Base-by-base conservation (phyloP, 2,797 vertebrate species). In the Discoglossus pictus region DNA sequence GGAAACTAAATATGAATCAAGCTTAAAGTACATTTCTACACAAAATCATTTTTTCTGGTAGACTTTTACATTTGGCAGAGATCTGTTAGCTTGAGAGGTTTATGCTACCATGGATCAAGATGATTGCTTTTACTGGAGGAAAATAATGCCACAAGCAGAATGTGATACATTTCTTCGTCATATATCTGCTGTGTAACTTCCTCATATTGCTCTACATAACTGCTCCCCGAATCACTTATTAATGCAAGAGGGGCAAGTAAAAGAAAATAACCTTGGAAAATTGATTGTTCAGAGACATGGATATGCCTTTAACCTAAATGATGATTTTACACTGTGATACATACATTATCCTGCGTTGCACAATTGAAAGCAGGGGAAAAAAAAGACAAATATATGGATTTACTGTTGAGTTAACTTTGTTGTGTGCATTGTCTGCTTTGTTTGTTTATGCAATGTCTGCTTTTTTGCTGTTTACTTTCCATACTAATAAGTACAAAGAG, bases 61-160 rank as follows among this genome's bases (percentile, higher is more conserved):
- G n/a, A 21, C 9, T 21, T 47, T 47, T 47, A 21, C 16, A 6
- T 47, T 47, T 47, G 20, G 11, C 20, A 9, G 8, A 21, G 20
- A 21, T 21, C 27, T 31, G 13, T 6, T 12, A 27, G 21, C 12
- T 13, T 25, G 23, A 27, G 23, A 13, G 46, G 46, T 50, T 50
- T 50, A 47, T 47, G 44, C 4, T 21, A 47, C 17, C 44, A 13
- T 47, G 44, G 44, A 47, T 47, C 18, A 21, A 10, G 17, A 21
- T 21, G 20, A 47, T 21, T 21, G 4, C 3, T 20, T 50, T 50
- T n/a, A 13, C 11, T 12, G 6, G 23, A 50, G 23, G 2, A 25
- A 50, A 50, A 50, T 50, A 50, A 50, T 50, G 21, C 21, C 46
- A 50, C 11, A 50, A 50, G 11, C 13, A 27, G 21, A 50, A 50